Base-by-base conservation (phyloP, 2,888 invertebrate species). In the Campaea margaritaria region DNA sequence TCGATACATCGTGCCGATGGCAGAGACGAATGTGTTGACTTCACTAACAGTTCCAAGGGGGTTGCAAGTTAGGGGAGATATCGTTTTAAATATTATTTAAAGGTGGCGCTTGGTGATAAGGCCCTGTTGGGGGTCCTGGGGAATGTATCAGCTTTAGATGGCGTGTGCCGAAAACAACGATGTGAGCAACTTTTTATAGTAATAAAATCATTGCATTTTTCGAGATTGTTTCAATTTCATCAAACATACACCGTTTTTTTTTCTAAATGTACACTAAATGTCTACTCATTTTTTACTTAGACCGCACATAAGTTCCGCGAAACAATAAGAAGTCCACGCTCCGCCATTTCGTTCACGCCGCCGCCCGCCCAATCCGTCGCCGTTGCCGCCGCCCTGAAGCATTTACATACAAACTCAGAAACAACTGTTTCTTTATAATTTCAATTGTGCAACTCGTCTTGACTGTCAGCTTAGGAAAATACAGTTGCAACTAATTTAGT, bases 361-460 rank as follows among this genome's bases (percentile, higher is more conserved):
- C 21, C 16, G 38, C 28, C 15, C 10, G n/a, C 14, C 28, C 49
- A 2, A 1, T 14, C 41, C 27, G 38, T 36, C 54, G 43, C 54
- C 41, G 8, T n/a, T n/a, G n/a, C n/a, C n/a, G n/a, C n/a, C n/a
- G n/a, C n/a, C 38, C 45, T 16, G 27, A 14, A 36, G 7, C 41
- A 63, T 69, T 69, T 66, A 58, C 68, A 70, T 70, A 60, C 59
- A 62, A 68, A 68, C 55, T 63, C 59, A 58, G 65, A 66, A 68
- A 62, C 61, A 68, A 64, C 57, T 61, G 51, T 57, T 52, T 31
- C 8, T 7, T 31, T 31, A 31, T 31, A 7, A 36, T 36, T 36
- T 39, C 50, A 53, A 58, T 60, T 50, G 34, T 45, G 49, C 39
- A 61, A 61, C 52, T 66, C 62, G 41, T 56, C 48, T 56, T 52